A percentile compares a stretch with the other conserved stretches of the same genome.
phyloP scores from a whole-genome alignment of 2,797 vertebrate species.

The Nyctibius grandis region DNA sequence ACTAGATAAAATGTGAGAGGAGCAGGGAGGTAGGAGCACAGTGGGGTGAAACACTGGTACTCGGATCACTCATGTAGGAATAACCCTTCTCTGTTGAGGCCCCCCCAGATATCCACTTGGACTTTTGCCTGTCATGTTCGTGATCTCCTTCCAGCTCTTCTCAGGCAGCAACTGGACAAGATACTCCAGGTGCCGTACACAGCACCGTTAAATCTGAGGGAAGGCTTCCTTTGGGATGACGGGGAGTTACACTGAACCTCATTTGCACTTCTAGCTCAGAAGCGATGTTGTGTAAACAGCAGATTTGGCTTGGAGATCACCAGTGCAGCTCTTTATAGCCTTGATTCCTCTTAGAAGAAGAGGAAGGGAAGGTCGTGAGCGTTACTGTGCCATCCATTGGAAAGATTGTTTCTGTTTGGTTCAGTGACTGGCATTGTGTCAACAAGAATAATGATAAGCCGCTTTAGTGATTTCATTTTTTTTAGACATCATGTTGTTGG shows the following conservation, averaged over 20 bases:
- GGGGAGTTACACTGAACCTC: not conserved
- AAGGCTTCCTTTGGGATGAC: not conserved
- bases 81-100: not conserved
- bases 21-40: not conserved
- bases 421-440: not conserved
- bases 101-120: not conserved
- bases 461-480: not conserved
- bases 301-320: not conserved
- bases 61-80: not conserved
- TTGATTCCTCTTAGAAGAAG: not conserved
- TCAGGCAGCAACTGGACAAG: not conserved
- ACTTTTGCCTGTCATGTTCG: not conserved
- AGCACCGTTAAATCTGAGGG: not conserved
- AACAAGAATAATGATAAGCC: not conserved
- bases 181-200: not conserved
- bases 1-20: not conserved
- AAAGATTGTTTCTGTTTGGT: not conserved
- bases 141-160: not conserved
- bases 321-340: not conserved
- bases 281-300: not conserved
- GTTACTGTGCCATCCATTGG: rapidly evolving
- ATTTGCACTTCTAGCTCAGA: not conserved
- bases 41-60: not conserved
- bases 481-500: not conserved
- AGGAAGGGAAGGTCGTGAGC: not conserved